phyloP scores from a whole-genome alignment of 2,113 vertebrate species.

The Plecturocebus donacophilus region DNA sequence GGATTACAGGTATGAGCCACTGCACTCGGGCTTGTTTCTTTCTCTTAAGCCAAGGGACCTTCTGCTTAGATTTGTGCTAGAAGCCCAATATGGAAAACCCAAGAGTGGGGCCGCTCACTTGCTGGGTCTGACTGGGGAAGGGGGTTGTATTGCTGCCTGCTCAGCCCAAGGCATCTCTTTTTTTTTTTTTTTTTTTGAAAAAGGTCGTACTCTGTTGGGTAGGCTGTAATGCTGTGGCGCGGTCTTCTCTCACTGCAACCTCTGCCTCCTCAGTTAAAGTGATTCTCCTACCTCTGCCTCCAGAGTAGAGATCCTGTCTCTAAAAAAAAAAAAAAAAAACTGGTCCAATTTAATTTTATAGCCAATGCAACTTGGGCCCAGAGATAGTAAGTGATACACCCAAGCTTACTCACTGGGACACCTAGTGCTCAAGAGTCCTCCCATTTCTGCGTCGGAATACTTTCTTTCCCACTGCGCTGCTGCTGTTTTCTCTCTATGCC shows the following conservation, averaged over 20 bases:
- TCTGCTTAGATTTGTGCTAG: background rate
- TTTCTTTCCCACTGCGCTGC: background rate
- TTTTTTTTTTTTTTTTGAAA: too few relatives aligned
- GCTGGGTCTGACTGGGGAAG: background rate
- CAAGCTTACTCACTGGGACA: background rate
- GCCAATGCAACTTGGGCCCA: background rate
- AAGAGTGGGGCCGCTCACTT: background rate
- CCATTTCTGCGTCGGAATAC: fast-evolving
- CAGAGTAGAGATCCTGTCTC: too few relatives aligned
- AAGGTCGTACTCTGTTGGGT: too few relatives aligned
- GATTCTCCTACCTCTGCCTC: too few relatives aligned
- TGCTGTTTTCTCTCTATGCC: background rate
- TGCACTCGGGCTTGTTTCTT: background rate
- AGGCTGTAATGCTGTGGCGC: too few relatives aligned
- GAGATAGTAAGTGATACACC: fast-evolving
- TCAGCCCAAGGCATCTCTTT: background rate
- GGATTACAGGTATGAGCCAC: too few relatives aligned
- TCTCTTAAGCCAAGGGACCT: background rate
- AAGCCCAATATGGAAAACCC: background rate
- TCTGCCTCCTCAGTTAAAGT: too few relatives aligned
- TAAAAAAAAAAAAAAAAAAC: background rate
- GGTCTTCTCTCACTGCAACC: too few relatives aligned
- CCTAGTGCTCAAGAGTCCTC: too few relatives aligned
- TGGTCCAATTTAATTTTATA: background rate
- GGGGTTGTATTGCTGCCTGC: background rate